Evolutionary conservation across 2,797 vertebrate genomes (phyloP), one percentile per base, ranked within the genome.

Genomic region (Eospalax fontanierii): DNA sequence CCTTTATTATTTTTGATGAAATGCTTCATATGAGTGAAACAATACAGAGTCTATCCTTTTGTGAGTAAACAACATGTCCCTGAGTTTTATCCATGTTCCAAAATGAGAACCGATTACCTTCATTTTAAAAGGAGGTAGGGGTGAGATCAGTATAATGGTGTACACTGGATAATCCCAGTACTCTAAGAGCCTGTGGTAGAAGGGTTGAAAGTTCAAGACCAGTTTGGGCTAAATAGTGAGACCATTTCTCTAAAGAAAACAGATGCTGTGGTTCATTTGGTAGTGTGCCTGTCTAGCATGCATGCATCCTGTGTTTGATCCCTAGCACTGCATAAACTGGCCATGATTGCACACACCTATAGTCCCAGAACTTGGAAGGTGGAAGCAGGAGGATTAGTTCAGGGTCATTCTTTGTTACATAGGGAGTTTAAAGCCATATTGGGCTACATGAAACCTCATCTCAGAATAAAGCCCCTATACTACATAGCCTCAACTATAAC

Each of bases 1-100:
- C 68, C n/a, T 90, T 89, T 75, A 19, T 24, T n/a, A 75, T 82
- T 93, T 86, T 73, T 80, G 9, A 59, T n/a, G 68, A 87, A 33
- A 79, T 85, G 75, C 21, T 73, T 85, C 50, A 57, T 11, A 71
- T 59, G 22, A 84, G 9, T 86, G 18, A 10, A 91, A 87, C 38
- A 33, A 65, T 35, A 61, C 1, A 86, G 16, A n/a, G 71, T 92
- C 43, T 79, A 18, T 80, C 63, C 28, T 59, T 89, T 76, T 43
- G 26, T 71, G 61, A 87, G 19, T 80, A 68, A 66, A 65, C 8
- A 54, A 71, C 59, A 83, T 76, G 22, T 22, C 43, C 7, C 63
- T 46, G 18, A 82, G 24, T 81, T 90, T 81, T 71, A 82, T 81
- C 28, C n/a, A 33, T 71, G 61, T 66, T 91, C 40, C 66, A 85